A percentile compares a stretch with the other conserved stretches of the same genome.
Evolutionary conservation across 2,888 invertebrate genomes (phyloP).

Genomic region (Gastrophysa polygoni): DNA sequence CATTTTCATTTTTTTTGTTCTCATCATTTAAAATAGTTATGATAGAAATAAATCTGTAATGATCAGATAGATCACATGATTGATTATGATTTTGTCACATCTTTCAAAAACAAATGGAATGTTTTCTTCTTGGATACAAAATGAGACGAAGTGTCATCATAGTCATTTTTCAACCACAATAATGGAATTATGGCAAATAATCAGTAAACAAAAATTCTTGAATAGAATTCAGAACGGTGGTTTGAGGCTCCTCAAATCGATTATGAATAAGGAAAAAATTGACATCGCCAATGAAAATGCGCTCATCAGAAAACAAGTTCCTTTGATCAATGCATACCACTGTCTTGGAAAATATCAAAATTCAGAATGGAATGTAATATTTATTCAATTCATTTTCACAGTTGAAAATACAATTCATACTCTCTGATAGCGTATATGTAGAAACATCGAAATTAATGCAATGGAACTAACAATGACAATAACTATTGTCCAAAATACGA

Average conservation of each 20-base stretch:
- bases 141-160: not conserved
- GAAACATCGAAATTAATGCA: too few species aligned
- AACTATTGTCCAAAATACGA: not conserved
- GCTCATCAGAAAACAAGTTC: not conserved
- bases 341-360: not conserved
- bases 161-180: too few species aligned
- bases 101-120: not conserved
- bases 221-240: not conserved
- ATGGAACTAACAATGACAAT: too few species aligned
- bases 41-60: too few species aligned
- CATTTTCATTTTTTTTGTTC: too few species aligned
- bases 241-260: not conserved
- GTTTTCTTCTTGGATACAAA: not conserved
- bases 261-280: not conserved
- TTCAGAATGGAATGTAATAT: not conserved
- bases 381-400: not conserved
- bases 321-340: not conserved
- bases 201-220: not conserved
- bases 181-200: not conserved
- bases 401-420: not conserved
- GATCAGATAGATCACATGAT: too few species aligned
- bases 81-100: not conserved
- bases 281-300: not conserved
- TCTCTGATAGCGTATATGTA: too few species aligned
- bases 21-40: too few species aligned